These are phyloP conservation scores for Pampusana beccarii DNA, from an alignment of 2,113 vertebrate genomes.

Conservation along the genomic window DNA sequence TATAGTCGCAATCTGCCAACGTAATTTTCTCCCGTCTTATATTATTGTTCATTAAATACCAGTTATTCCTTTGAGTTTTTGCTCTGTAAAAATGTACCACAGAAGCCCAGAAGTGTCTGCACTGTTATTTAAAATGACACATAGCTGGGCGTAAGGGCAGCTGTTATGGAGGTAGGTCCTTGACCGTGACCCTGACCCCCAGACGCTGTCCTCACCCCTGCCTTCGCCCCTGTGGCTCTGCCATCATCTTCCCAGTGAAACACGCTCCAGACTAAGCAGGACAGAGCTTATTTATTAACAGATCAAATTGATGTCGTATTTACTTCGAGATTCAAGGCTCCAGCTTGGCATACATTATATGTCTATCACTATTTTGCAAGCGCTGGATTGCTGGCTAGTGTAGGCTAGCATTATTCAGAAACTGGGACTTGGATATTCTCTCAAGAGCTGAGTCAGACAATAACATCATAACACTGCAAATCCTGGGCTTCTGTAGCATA, in stretches of 20 bases:
- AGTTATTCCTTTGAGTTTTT: not conserved
- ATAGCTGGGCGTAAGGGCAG: not conserved
- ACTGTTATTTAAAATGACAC: not conserved
- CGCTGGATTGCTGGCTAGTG: not conserved
- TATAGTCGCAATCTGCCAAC: not conserved
- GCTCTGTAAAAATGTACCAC: not conserved
- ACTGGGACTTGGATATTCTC: not conserved
- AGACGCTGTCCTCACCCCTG: not conserved
- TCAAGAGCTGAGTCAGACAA: not conserved
- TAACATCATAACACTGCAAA: not conserved
- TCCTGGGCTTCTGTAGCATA: not conserved
- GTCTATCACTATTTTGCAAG: rapidly evolving
- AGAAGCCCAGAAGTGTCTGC: not conserved
- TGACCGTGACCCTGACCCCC: not conserved
- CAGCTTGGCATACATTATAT: not conserved
- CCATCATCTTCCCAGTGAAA: not conserved
- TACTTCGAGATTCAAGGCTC: not conserved
- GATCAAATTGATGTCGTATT: not conserved
- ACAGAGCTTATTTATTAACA: not conserved
- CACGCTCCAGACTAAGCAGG: not conserved
- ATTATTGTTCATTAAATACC: not conserved
- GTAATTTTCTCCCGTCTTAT: not conserved
- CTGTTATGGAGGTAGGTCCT: not conserved
- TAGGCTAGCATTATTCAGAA: not conserved
- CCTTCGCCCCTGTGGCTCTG: not conserved